Evolutionary conservation across 37 sponge, comb jelly and placozoan species (phyloP).

Genomic region (Spongia lamella): DNA sequence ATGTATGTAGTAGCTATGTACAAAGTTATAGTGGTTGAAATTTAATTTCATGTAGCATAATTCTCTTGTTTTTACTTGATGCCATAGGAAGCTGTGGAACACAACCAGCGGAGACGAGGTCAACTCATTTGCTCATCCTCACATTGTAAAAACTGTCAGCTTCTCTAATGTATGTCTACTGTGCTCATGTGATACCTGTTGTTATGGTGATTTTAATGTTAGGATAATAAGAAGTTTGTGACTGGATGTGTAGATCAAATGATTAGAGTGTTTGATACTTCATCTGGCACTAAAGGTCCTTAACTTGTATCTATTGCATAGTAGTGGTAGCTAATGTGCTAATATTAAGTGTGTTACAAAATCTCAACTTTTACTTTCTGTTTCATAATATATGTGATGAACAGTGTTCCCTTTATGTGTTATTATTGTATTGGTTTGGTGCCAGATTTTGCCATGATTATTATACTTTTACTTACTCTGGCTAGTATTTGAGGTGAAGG

Average conservation of each 20-base stretch:
- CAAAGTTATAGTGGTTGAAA: too few species aligned
- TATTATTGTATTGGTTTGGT: too few species aligned
- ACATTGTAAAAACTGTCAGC: constrained; percentile 88
- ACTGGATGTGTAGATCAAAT: constrained; percentile 87
- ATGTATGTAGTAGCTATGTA: background rate
- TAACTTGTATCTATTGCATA: background rate
- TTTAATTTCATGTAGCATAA: too few species aligned
- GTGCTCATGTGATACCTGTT: background rate
- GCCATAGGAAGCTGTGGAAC: constrained; percentile 82
- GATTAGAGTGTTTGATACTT: constrained; percentile 57
- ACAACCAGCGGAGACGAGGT: constrained; percentile 71
- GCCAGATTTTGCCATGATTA: too few species aligned
- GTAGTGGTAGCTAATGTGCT: too few species aligned
- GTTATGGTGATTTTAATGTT: background rate
- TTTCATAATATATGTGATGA: too few species aligned
- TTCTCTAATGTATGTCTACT: constrained; percentile 84
- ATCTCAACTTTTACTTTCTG: too few species aligned
- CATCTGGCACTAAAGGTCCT: background rate
- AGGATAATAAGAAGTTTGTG: constrained; percentile 58
- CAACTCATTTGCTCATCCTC: constrained; percentile 57
- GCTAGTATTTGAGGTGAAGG: too few species aligned
- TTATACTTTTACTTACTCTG: too few species aligned
- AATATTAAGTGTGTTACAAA: too few species aligned
- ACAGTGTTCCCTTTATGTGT: too few species aligned
- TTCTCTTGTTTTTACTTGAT: too few species aligned